Conservation (phyloP, 2,888 invertebrate genomes). For the Stenotaenia linearis region DNA sequence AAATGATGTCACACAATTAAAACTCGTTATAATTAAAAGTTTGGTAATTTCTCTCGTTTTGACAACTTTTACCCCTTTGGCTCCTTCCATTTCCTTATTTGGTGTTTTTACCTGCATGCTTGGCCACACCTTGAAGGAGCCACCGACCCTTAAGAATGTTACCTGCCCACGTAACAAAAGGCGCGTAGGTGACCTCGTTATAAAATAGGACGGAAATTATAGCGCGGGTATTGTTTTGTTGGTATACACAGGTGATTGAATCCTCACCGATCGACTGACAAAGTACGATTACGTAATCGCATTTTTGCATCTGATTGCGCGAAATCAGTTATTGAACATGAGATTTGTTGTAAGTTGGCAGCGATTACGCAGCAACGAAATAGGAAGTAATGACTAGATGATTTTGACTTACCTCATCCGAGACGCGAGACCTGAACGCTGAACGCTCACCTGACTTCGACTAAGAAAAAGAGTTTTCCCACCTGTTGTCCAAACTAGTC, state of each 20-base stretch:
- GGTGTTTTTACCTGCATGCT: neutral
- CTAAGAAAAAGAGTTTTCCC: neutral
- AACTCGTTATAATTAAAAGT: neutral
- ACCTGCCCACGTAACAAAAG: constrained; percentile 20
- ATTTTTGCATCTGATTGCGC: neutral
- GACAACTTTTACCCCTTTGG: neutral
- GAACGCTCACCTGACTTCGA: neutral
- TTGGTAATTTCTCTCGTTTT: neutral
- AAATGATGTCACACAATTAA: too few species aligned
- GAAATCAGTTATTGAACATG: neutral
- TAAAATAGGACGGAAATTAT: constrained; percentile 17
- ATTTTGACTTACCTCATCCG: constrained; percentile 1
- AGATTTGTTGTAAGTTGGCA: neutral
- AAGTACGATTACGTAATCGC: neutral
- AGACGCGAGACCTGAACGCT: neutral
- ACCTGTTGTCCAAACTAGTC: neutral
- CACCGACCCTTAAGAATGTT: constrained; percentile 21
- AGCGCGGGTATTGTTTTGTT: neutral
- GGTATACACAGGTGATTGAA: neutral
- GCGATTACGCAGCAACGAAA: neutral
- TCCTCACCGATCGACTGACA: neutral
- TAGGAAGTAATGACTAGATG: constrained; percentile 1
- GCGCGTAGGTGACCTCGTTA: constrained; percentile 4
- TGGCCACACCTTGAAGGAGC: constrained; percentile 3
- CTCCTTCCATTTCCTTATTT: constrained; percentile 1